A percentile compares a stretch with the other conserved stretches of the same genome.
These are phyloP conservation scores for Gonioctena quinquepunctata DNA, from an alignment of 1,140 invertebrate species.

Conservation along the genomic window DNA sequence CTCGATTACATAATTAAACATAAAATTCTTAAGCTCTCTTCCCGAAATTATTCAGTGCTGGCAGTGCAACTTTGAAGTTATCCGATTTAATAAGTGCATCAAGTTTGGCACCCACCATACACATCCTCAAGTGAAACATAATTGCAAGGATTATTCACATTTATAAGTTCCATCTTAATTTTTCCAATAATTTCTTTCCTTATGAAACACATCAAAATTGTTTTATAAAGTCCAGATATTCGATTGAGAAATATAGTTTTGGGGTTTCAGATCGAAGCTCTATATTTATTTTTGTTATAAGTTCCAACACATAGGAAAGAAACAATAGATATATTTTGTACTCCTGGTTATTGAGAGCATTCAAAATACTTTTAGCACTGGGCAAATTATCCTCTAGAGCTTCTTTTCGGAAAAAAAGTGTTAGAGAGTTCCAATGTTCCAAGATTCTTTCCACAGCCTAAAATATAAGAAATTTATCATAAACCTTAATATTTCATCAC, in stretches of 20 bases:
- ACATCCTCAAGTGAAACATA: neutral
- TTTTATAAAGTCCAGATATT: neutral
- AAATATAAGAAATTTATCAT: no score
- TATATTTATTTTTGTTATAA: neutral
- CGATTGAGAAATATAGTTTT: neutral
- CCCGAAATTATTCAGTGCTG: neutral
- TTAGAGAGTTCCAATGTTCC: neutral
- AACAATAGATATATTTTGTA: neutral
- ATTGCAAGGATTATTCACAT: conserved; percentile 1
- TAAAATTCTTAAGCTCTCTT: neutral
- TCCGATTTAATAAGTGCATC: neutral
- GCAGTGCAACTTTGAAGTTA: neutral
- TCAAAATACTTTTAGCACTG: neutral
- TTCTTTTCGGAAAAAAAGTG: neutral
- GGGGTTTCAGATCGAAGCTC: neutral
- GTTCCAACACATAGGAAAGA: neutral
- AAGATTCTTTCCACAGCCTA: neutral
- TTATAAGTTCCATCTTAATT: neutral
- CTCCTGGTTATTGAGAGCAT: neutral
- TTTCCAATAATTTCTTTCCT: neutral
- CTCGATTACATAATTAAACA: neutral
- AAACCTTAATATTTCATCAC: no score
- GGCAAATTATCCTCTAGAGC: neutral
- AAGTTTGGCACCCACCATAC: neutral
- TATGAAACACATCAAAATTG: no score